Base-by-base conservation (phyloP, 2,797 vertebrate species). In the Gallinago solitaria region DNA sequence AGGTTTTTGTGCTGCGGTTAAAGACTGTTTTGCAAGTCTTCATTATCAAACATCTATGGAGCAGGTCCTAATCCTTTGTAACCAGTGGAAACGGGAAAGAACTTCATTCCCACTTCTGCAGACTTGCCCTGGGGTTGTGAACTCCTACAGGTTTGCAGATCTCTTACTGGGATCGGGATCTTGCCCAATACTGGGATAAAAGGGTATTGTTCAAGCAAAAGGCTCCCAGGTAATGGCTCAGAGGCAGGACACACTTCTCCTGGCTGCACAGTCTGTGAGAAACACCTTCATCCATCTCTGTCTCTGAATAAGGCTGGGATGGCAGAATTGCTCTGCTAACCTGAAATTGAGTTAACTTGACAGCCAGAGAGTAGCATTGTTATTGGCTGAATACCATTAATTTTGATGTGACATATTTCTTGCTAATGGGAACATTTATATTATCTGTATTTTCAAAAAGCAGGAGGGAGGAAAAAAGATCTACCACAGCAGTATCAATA, bases 381-480 rank as follows among this genome's bases (percentile, higher is more conserved):
- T 95, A 82, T 78, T 95, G 94, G 75, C 81, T 90, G 95, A 94
- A 95, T 96, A 61, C 89, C 94, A 97, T 97, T 97, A 86, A 93
- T 97, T 97, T 86, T 96, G 96, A 96, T 95, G 79, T 97, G 95
- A 96, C 96, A 96, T 97, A 96, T 97, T 97, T 93, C 93, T 96
- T 97, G 92, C 83, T 97, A 98, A 97, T 97, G 93, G 96, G 83
- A 95, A 47, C 90, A 93, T 95, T 98, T 97, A 93, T 97, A 97
- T 97, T 95, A 95, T 94, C 94, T 94, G 87, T 84, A 30, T 91
- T 94, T 95, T 83, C 88, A 81, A 82, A 87, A 79, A 84, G 71
- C 65, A 65, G 14, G n/a, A 43, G 80, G 51, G 68, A 83, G 63
- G 48, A 7, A 41, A 69, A 83, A 83, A 74, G 43, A 63, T 83